These are phyloP conservation scores for Ypsolopha scabrella DNA, from an alignment of 2,888 invertebrate genomes.

Conservation along the genomic window DNA sequence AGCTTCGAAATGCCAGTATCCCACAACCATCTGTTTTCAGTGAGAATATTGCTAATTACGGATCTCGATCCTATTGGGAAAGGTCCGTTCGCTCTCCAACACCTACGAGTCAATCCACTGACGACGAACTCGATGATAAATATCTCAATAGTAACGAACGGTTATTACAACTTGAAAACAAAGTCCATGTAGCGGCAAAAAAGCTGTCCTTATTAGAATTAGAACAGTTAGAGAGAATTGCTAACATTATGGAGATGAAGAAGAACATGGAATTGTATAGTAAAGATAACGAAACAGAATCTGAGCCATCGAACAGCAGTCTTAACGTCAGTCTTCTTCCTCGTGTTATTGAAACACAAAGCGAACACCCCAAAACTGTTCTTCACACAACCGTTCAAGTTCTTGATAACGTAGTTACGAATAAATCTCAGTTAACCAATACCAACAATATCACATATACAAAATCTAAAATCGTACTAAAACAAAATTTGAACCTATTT, in stretches of 20 bases:
- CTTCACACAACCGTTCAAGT: too few relatives aligned
- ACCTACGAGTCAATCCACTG: conserved; percentile 2
- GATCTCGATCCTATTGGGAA: conserved; percentile 48
- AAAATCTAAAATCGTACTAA: too few relatives aligned
- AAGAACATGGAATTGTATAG: background rate
- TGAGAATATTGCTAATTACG: conserved; percentile 21
- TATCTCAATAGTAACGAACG: conserved; percentile 35
- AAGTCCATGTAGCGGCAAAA: conserved; percentile 34
- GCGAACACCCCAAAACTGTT: too few relatives aligned
- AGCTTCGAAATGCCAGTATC: conserved; percentile 11
- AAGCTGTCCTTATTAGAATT: conserved; percentile 30
- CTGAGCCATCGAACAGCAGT: conserved; percentile 17
- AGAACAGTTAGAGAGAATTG: conserved; percentile 46
- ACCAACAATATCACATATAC: too few relatives aligned
- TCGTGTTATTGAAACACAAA: too few relatives aligned
- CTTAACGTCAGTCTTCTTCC: conserved; percentile 39
- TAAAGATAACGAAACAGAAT: conserved; percentile 4
- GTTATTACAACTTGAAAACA: conserved; percentile 44
- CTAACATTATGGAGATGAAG: conserved; percentile 16
- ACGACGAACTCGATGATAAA: background rate
- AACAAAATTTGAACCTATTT: too few relatives aligned
- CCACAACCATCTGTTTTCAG: conserved; percentile 20
- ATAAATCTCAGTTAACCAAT: too few relatives aligned
- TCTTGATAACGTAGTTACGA: too few relatives aligned
- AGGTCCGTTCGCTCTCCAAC: conserved; percentile 46